Conservation (phyloP, 2,888 invertebrate genomes). For the Scaptomyza tumidula region DNA sequence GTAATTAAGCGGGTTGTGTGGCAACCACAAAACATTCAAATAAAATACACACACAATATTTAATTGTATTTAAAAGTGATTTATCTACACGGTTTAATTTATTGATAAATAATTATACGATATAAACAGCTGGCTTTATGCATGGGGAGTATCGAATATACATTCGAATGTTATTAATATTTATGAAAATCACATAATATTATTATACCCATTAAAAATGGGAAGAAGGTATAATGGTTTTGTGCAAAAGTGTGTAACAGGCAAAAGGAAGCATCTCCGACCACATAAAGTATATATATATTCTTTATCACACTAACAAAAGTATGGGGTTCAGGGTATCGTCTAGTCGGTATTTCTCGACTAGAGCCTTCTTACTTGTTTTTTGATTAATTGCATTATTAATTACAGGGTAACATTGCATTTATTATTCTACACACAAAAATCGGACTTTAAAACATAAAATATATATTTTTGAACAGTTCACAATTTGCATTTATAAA, state of each 20-base stretch:
- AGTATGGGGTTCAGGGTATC: too few relatives aligned
- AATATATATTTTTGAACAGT: slow-evolving; percentile 25
- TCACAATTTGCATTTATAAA: slow-evolving; percentile 46
- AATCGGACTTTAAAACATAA: slow-evolving; percentile 20
- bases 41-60: slow-evolving; percentile 21
- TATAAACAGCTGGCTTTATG: background rate
- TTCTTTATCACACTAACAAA: too few relatives aligned
- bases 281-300: too few relatives aligned
- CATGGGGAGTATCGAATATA: background rate
- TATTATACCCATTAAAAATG: too few relatives aligned
- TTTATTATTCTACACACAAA: background rate
- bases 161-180: background rate
- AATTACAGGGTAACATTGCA: background rate
- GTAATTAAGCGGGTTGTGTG: slow-evolving; percentile 43
- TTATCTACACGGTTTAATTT: slow-evolving; percentile 21
- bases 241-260: too few relatives aligned
- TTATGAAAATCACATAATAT: background rate
- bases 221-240: too few relatives aligned
- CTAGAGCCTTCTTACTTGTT: too few relatives aligned
- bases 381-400: background rate
- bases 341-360: too few relatives aligned
- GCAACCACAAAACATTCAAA: slow-evolving; percentile 43
- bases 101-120: slow-evolving; percentile 26
- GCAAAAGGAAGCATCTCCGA: too few relatives aligned
- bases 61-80: slow-evolving; percentile 50